Base-by-base conservation (phyloP, 2,797 vertebrate species). In the Babyrousa celebensis region DNA sequence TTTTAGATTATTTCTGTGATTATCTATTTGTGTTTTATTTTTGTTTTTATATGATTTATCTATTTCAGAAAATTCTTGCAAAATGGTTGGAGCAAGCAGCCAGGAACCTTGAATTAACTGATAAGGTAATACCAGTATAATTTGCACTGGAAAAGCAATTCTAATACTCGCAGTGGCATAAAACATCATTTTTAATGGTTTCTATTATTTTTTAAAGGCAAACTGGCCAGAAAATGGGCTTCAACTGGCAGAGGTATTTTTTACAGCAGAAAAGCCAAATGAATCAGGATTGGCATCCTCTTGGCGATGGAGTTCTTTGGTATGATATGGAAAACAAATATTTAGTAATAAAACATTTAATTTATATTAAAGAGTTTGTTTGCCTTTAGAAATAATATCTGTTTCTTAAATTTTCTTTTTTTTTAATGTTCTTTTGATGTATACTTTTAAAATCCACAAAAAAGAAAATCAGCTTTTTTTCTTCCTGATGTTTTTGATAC, bases 151-250 rank as follows among this genome's bases (percentile, higher is more conserved):
- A 94, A 86, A 91, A n/a, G 25, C 5, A 29, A 48, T 96, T 92
- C 71, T 0, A 12, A 20, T 20, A 48, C 2, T 96, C 89, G 80
- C 29, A 27, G 0, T 0, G 17, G 20, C 15, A 60, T 21, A 29
- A 60, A 32, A 40, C 0, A 6, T 52, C 75, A n/a, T 60, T 95
- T 89, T 67, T 91, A 85, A 91, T 75, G 14, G 67, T 67, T 1
- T 17, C 5, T 89, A 3, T 74, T 97, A 0, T 96, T 97, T 96
- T 97, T 96, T 52, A 91, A 97, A 99, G 99, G 98, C 97, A 96
- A 98, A 99, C 90, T 99, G 99, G 99, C 99, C 99, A 82, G 99
- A 99, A 96, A 99, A 99, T 58, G 99, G 99, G 82, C 98, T 99
- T 96, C 98, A 99, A 67, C 96, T 99, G 98, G 99, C 99, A 74